Evolutionary conservation across 2,113 vertebrate genomes (phyloP).

Genomic region (Heterochromis multidens): DNA sequence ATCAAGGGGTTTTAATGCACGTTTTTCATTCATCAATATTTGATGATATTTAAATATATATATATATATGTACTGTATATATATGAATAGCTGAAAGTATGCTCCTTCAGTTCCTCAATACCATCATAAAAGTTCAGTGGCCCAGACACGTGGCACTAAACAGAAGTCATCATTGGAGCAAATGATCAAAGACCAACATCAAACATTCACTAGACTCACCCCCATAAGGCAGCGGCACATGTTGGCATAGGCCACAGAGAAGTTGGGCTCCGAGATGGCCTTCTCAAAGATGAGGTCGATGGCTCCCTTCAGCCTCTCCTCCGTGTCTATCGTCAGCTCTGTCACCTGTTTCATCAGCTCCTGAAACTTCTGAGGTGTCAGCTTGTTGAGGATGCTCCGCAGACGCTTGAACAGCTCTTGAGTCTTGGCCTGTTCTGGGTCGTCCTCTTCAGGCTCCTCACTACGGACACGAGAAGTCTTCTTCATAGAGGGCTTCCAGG

Average conservation of each 20-base stretch:
- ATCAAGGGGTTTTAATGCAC: background rate
- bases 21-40: background rate
- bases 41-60: background rate
- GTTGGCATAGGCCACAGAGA: slow-evolving; percentile 97
- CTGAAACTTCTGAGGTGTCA: slow-evolving; percentile 98
- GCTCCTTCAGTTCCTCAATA: slow-evolving; percentile 38
- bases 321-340: slow-evolving; percentile 91
- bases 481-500: slow-evolving; percentile 91
- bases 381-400: slow-evolving; percentile 95
- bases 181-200: background rate
- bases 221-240: slow-evolving; percentile 97
- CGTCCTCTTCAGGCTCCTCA: slow-evolving; percentile 60
- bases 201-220: slow-evolving; percentile 75
- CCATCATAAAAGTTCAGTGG: slow-evolving; percentile 43
- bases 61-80: no score
- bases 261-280: slow-evolving; percentile 95
- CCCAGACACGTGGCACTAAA: slow-evolving; percentile 45
- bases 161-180: slow-evolving; percentile 25
- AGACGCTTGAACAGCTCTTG: slow-evolving; percentile 92
- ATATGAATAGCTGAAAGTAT: background rate
- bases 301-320: slow-evolving; percentile 94
- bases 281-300: slow-evolving; percentile 99
- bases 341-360: slow-evolving; percentile 97
- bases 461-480: slow-evolving; percentile 44
- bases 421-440: slow-evolving; percentile 79